Conservation (phyloP, 1,140 invertebrate species). For the Cydia strobilella region DNA sequence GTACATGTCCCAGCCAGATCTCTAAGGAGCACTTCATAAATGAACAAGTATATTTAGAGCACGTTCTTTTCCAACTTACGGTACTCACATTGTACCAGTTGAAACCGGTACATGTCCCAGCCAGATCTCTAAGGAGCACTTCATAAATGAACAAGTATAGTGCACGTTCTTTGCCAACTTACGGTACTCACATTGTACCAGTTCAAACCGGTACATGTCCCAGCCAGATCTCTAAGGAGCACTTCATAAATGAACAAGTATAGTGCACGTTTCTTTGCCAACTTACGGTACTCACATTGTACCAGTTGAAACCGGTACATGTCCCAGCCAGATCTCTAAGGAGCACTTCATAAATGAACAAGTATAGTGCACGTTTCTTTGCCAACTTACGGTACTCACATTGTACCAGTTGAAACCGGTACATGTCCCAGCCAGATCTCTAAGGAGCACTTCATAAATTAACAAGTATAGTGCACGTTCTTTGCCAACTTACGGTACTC, state of each 20-base stretch:
- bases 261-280: neutral
- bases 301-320: neutral
- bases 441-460: neutral
- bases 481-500: neutral
- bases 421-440: no score
- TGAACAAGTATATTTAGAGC: neutral
- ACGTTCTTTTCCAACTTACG: neutral
- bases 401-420: no score
- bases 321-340: neutral
- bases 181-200: no score
- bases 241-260: neutral
- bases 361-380: neutral
- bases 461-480: neutral
- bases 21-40: neutral
- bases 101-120: neutral
- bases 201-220: no score
- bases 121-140: neutral
- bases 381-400: no score
- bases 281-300: neutral
- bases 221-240: neutral
- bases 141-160: neutral
- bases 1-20: no score
- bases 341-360: neutral
- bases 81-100: neutral
- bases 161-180: no score